These are phyloP conservation scores for Mythimna impura DNA, from an alignment of 2,888 invertebrate species.

Conservation along the genomic window DNA sequence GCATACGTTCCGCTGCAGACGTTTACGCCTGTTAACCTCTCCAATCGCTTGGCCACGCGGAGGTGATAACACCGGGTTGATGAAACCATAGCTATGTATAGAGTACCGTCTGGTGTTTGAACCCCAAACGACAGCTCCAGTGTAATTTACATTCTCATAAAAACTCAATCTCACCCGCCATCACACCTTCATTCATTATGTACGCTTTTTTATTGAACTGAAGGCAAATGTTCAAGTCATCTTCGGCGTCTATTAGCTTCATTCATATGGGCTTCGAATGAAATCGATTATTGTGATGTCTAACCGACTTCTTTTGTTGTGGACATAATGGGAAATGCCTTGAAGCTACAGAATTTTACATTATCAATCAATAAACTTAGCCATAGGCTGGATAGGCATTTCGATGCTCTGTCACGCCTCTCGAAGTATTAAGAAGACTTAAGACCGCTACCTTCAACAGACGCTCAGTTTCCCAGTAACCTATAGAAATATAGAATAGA, in stretches of 20 bases:
- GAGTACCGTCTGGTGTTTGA: constrained; percentile 5
- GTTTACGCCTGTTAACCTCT: constrained; percentile 3
- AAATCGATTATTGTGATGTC: constrained; percentile 48
- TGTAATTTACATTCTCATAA: constrained; percentile 34
- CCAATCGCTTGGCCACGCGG: not conserved
- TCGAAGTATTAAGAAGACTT: no score
- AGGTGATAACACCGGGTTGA: constrained; percentile 6
- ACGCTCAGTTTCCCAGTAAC: no score
- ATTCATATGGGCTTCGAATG: constrained; percentile 33
- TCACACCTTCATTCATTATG: constrained; percentile 31
- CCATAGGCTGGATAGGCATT: no score
- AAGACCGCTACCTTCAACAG: no score
- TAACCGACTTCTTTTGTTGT: constrained; percentile 41
- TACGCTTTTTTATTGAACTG: constrained; percentile 42
- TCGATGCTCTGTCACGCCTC: no score
- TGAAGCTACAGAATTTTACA: not conserved
- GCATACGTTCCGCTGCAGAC: not conserved
- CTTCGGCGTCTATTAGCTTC: constrained; percentile 25
- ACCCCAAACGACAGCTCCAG: constrained; percentile 9
- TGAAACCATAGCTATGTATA: not conserved
- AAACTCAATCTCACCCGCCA: constrained; percentile 6
- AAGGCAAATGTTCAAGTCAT: constrained; percentile 42
- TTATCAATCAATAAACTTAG: not conserved
- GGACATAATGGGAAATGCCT: constrained; percentile 14
- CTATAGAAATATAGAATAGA: not conserved